Base-by-base conservation (phyloP, 2,888 invertebrate genomes). In the Apoda limacodes region DNA sequence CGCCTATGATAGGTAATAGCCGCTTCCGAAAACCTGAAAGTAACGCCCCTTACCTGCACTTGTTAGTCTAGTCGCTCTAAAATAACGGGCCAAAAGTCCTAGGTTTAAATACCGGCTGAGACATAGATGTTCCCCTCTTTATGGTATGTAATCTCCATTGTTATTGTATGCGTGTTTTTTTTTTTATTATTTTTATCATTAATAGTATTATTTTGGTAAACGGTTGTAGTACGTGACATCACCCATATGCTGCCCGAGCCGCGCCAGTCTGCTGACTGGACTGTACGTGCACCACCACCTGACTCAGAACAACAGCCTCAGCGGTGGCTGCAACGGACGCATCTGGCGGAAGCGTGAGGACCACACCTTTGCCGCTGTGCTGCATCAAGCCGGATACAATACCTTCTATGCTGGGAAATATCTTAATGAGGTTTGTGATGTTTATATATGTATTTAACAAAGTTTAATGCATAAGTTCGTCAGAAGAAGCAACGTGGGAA, bases 361-460 rank as follows among this genome's bases (percentile, higher is more conserved):
- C 0, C 60, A 74, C 1, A 87, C 91, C 1, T 87, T 95, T 49
- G 90, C 90, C 0, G 80, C 84, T 0, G 58, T 86, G 22, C 65
- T 97, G 17, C 83, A 89, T 30, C 55, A 75, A 0, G 52, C 66
- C 2, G 85, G 84, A 0, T 97, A 96, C 55, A 83, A 70, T 4
- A 96, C 94, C 0, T 95, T 95, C 60, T 97, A 93, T 61, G 94
- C 92, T 45, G 96, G 97, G 27, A 97, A 97, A 81, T 97, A 97
- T 72, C 76, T 97, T 42, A 97, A 97, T 71, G 84, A 90, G 83
- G 95, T 92, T 54, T 31, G 46, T 17, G 7, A 7, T 7, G 7
- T 7, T 6, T 17, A 17, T 17, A 7, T 17, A 17, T 17, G 17
- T 7, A 17, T 17, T 17, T 17, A 17, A 13, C 5, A 1, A 3